phyloP scores from a whole-genome alignment of 2,797 vertebrate genomes.

The Decapterus maruadsi region DNA sequence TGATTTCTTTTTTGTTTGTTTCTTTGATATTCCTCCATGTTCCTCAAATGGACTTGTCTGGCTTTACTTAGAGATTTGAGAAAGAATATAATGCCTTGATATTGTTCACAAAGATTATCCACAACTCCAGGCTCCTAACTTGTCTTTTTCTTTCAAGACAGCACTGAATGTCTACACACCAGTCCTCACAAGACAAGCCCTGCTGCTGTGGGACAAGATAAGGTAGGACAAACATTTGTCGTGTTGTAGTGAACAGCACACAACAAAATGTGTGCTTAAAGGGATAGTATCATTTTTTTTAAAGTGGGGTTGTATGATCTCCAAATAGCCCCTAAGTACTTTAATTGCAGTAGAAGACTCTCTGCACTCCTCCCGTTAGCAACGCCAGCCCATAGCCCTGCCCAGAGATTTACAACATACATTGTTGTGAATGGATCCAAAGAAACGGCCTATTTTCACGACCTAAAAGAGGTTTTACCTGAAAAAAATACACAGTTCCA shows the following conservation, averaged over 20 bases:
- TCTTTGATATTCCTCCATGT: not conserved
- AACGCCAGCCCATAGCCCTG: too few relatives aligned
- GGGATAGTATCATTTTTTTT: too few relatives aligned
- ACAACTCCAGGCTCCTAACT: constrained; percentile 7
- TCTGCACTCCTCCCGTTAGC: too few relatives aligned
- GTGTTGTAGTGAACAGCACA: constrained; percentile 1
- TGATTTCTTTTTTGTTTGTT: not conserved
- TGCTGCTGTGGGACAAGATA: constrained; percentile 27
- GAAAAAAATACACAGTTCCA: too few relatives aligned
- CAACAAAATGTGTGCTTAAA: too few relatives aligned
- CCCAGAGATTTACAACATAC: too few relatives aligned
- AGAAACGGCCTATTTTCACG: too few relatives aligned
- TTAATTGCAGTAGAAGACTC: too few relatives aligned
- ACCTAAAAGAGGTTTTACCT: too few relatives aligned
- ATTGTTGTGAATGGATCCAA: too few relatives aligned
- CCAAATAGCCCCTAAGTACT: too few relatives aligned
- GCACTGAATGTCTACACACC: not conserved
- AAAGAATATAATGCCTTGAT: not conserved
- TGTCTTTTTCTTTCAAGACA: constrained; percentile 25
- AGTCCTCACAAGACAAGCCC: constrained; percentile 29
- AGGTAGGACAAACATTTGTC: constrained; percentile 58
- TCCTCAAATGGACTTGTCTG: not conserved
- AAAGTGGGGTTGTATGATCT: too few relatives aligned
- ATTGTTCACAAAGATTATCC: not conserved
- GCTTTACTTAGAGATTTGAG: not conserved